Evolutionary conservation across 2,113 vertebrate genomes (phyloP).

Genomic region (Phycodurus eques): DNA sequence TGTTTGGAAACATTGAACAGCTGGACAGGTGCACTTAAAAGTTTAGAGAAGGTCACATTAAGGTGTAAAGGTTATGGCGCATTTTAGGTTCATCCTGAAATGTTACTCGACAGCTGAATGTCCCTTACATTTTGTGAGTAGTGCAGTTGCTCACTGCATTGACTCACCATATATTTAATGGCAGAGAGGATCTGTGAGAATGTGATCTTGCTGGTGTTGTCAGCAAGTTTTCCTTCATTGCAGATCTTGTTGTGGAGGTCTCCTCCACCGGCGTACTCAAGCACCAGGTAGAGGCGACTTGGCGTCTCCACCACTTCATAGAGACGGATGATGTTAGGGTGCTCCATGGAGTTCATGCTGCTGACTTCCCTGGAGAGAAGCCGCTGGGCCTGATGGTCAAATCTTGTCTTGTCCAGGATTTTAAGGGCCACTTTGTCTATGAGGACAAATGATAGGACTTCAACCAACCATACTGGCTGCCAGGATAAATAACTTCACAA

Average conservation of each 20-base stretch:
- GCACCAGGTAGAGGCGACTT: conserved; percentile 85
- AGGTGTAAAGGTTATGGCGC: neutral
- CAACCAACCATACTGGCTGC: neutral
- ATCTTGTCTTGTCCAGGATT: conserved; percentile 87
- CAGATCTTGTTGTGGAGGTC: conserved; percentile 88
- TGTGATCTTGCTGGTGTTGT: conserved; percentile 81
- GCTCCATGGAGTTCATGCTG: conserved; percentile 89
- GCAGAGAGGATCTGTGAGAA: conserved; percentile 93
- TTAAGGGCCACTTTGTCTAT: conserved; percentile 96
- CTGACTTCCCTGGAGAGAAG: conserved; percentile 87
- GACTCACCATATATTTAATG: conserved; percentile 86
- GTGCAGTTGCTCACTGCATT: neutral
- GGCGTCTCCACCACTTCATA: conserved; percentile 92
- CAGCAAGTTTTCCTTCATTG: conserved; percentile 80
- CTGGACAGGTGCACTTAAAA: too few species aligned
- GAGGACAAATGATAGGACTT: neutral
- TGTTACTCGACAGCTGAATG: neutral
- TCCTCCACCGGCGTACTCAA: conserved; percentile 91
- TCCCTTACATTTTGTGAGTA: neutral
- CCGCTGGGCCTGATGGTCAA: conserved; percentile 84
- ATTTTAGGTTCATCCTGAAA: neutral
- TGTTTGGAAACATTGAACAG: too few species aligned
- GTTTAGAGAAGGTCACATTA: too few species aligned
- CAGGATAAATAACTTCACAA: neutral
- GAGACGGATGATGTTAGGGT: conserved; percentile 88